A percentile compares a stretch with the other conserved stretches of the same genome.
Conservation (phyloP, 2,888 invertebrate genomes). For the Dyspetes luteomarginatus region DNA sequence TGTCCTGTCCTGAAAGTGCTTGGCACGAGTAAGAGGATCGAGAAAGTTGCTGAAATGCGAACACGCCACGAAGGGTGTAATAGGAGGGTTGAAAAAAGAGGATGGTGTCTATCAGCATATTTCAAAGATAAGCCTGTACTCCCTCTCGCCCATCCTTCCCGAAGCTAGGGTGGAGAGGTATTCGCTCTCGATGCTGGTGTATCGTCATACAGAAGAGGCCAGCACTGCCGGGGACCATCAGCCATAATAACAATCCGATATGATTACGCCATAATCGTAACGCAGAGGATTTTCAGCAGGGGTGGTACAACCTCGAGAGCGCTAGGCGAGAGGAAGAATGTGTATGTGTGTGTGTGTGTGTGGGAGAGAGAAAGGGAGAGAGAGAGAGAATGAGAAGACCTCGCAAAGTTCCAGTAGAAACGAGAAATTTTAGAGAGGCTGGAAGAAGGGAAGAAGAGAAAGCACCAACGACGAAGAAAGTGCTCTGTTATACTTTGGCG, state of each 20-base stretch:
- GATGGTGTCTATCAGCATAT: conserved; percentile 82
- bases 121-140: conserved; percentile 82
- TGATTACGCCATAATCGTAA: conserved; percentile 83
- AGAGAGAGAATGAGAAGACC: conserved; percentile 11
- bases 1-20: conserved; percentile 62
- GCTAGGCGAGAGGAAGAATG: conserved; percentile 5
- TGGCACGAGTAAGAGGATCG: conserved; percentile 42
- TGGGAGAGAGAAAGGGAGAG: not conserved
- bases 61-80: conserved; percentile 37
- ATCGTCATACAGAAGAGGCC: conserved; percentile 67
- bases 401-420: not conserved
- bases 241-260: conserved; percentile 84
- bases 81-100: conserved; percentile 59
- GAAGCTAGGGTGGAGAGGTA: conserved; percentile 3
- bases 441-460: conserved; percentile 40
- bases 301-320: not conserved
- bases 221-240: conserved; percentile 77
- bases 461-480: conserved; percentile 39
- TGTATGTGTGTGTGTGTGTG: conserved; percentile 34
- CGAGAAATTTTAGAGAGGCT: conserved; percentile 14
- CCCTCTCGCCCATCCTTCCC: conserved; percentile 64
- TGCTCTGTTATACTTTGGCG: conserved; percentile 21
- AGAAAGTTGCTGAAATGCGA: conserved; percentile 47
- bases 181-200: conserved; percentile 64
- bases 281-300: conserved; percentile 66